Base-by-base conservation (phyloP, 2,113 vertebrate genomes). In the Dromas ardeola region DNA sequence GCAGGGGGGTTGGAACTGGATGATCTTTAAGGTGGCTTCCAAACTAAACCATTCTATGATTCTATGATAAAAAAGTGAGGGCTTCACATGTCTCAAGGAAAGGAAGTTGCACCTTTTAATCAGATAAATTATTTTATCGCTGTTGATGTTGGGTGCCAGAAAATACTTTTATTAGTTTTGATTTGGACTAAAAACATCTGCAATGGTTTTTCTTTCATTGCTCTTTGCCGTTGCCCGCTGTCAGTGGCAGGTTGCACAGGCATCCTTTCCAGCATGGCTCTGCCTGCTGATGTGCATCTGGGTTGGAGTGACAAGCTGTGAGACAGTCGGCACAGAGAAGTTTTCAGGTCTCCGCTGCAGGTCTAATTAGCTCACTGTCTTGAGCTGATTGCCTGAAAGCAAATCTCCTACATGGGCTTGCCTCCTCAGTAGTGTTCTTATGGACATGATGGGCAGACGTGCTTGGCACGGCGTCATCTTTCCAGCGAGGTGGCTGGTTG, bases 211-310 rank as follows among this genome's bases (percentile, higher is more conserved):
- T 93, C 26, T 22, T 63, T 84, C 52, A 1, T 32, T n/a, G 29
- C 38, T 38, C 55, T 86, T 81, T 53, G 26, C 69, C 1, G 0
- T 61, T 43, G 47, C 29, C 47, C 3, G 0, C 47, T 50, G 43
- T 62, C 25, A 4, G 36, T 18, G n/a, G 42, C 32, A 38, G 30
- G 43, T 59, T 61, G 32, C 10, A 0, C 2, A 21, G 42, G 4
- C 14, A 14, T 45, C 70, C 53, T 56, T 34, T 80, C 49, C 55
- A 42, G 30, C 0, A 0, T 0, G 1, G 15, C 32, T 38, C 45
- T 50, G 61, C 55, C 59, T 55, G 12, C 29, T 1, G 3, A 6
- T 26, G 36, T 6, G 7, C 23, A 50, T 17, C 52, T 8, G 6
- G 56, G 52, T 67, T 90, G 81, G 92, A 82, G 42, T n/a, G 74